Evolutionary conservation across 1,140 invertebrate species (phyloP), one percentile per base, ranked within the genome.

Genomic region (Daktulosphaira vitifoliae): DNA sequence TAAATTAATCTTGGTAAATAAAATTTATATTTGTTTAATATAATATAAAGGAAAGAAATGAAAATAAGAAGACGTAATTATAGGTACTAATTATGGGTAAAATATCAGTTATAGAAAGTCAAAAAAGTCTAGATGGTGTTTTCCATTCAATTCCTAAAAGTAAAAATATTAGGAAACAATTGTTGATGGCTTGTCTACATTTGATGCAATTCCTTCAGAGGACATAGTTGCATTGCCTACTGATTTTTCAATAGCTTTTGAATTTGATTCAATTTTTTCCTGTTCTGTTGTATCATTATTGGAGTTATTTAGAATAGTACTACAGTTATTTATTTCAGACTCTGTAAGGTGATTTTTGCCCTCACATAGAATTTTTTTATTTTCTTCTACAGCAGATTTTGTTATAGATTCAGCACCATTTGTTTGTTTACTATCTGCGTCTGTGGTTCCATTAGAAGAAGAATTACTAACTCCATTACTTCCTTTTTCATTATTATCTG

Each of bases 121-220:
- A 33, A 33, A 6, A 6, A 11, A 33, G 29, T 33, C 29, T 33
- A 33, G 29, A 33, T 11, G 29, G 5, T 33, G 29, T 33, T 33
- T 11, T 33, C 11, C 29, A 33, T 48, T 46, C 56, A 6, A 62
- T 46, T 62, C 11, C 5, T 6, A 62, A 33, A 29, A 42, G 25
- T 25, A 62, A 62, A 62, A 44, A 50, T 46, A 48, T 62, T 62
- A 62, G 42, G 56, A 48, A 11, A 26, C 22, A 18, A 59, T 18
- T 29, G 39, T 46, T 29, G 54, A 29, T 29, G 39, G 16, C 3
- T 59, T 38, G 39, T 59, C 54, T 39, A 46, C 26, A 15, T 33
- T 62, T 22, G 42, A 39, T 15, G 42, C 16, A 20, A 46, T 46
- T 16, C 44, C 25, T 15, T 44, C 42, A 33, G n/a, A 23, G 3